Conservation (phyloP, 2,888 invertebrate genomes). For the Clepsis dumicolana region DNA sequence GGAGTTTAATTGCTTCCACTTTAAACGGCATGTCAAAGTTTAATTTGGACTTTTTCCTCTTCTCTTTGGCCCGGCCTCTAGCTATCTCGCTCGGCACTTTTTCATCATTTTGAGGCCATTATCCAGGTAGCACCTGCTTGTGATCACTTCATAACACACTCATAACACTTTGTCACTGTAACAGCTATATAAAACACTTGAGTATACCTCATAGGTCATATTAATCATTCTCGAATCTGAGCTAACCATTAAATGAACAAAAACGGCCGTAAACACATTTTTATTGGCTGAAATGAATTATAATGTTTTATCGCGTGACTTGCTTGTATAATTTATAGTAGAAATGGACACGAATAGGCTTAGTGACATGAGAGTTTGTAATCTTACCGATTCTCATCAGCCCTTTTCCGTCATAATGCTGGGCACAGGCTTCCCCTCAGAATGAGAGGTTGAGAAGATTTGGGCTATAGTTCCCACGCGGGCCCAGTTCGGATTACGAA, state of each 20-base stretch:
- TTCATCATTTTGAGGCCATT: constrained; percentile 6
- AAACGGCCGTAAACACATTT: constrained; percentile 29
- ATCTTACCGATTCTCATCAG: neutral
- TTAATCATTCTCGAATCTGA: constrained; percentile 28
- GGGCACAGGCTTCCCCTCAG: too few species aligned
- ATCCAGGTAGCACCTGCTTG: neutral
- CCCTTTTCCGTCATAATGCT: too few species aligned
- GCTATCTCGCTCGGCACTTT: neutral
- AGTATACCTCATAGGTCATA: constrained; percentile 27
- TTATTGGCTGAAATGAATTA: constrained; percentile 29
- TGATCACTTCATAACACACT: constrained; percentile 14
- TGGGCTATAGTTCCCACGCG: too few species aligned
- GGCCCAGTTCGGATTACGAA: too few species aligned
- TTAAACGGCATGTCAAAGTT: neutral
- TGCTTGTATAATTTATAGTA: constrained; percentile 1
- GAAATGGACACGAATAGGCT: constrained; percentile 2
- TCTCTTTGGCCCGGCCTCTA: neutral
- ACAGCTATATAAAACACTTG: constrained; percentile 25
- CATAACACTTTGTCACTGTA: constrained; percentile 20
- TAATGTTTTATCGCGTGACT: neutral
- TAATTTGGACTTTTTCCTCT: neutral
- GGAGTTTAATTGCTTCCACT: constrained; percentile 33
- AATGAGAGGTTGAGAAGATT: too few species aligned
- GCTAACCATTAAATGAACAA: constrained; percentile 22
- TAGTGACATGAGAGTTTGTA: neutral